Evolutionary conservation across 2,797 vertebrate genomes (phyloP).

Genomic region (Ara ararauna): DNA sequence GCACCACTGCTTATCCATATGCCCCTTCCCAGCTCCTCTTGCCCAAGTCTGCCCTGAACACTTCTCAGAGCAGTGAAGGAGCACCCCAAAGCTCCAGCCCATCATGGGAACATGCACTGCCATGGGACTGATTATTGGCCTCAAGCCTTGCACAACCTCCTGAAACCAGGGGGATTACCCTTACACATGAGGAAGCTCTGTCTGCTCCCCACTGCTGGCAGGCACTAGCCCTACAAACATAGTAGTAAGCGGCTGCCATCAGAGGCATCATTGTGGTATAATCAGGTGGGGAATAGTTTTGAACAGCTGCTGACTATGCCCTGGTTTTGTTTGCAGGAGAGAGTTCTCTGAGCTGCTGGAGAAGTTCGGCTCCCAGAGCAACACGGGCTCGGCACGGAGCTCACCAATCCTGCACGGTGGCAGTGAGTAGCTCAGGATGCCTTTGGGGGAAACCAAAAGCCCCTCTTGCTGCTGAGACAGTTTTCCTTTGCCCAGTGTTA

Average conservation of each 20-base stretch:
- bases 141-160: neutral
- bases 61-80: neutral
- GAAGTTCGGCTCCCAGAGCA: conserved; percentile 90
- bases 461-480: neutral
- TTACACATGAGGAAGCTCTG: neutral
- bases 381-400: conserved; percentile 85
- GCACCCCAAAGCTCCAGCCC: neutral
- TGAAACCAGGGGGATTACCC: neutral
- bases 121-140: neutral
- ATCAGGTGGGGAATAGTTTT: neutral
- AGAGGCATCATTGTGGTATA: neutral
- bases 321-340: conserved; percentile 73
- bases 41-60: neutral
- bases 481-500: neutral
- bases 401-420: conserved; percentile 82
- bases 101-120: neutral
- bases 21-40: neutral
- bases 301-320: neutral
- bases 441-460: neutral
- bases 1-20: neutral
- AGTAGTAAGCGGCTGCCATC: neutral
- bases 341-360: conserved; percentile 90
- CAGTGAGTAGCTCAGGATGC: conserved; percentile 65
- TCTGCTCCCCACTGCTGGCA: neutral
- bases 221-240: fast-evolving